Evolutionary conservation across 2,888 invertebrate species (phyloP).

Genomic region (Trissonchulus sp.): DNA sequence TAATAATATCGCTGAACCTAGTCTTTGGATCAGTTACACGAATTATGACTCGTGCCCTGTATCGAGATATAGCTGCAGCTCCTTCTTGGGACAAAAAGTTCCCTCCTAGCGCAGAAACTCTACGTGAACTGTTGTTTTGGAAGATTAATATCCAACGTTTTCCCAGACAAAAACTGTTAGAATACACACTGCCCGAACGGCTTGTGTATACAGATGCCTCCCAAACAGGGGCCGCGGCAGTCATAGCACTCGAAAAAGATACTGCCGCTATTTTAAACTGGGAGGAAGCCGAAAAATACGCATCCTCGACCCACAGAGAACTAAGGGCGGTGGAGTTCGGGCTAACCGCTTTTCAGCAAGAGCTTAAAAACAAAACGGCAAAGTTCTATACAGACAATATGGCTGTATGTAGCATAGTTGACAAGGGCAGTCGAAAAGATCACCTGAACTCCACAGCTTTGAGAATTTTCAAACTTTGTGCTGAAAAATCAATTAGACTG

Average conservation of each 20-base stretch:
- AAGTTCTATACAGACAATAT: slow-evolving; percentile 13
- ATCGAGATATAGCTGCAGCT: not conserved
- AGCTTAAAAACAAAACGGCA: not conserved
- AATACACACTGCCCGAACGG: not conserved
- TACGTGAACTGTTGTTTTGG: not conserved
- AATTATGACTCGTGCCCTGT: not conserved
- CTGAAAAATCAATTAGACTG: not conserved
- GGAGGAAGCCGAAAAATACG: not conserved
- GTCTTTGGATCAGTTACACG: not conserved
- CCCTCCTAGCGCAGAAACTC: not conserved
- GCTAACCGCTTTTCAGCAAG: not conserved
- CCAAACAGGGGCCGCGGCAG: not conserved
- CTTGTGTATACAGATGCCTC: not conserved
- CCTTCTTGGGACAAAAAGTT: not conserved
- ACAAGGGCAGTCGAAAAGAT: not conserved
- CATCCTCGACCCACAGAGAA: not conserved
- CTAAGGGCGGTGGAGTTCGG: slow-evolving; percentile 3
- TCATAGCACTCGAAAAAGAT: not conserved
- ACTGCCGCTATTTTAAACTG: slow-evolving; percentile 2
- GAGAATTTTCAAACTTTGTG: not conserved
- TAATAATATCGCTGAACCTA: not conserved
- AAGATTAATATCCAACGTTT: not conserved
- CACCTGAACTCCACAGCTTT: not conserved
- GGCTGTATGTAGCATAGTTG: not conserved
- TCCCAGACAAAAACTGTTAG: not conserved